These are phyloP conservation scores for Oophaga sylvatica DNA, from an alignment of 2,797 vertebrate species.

Conservation along the genomic window DNA sequence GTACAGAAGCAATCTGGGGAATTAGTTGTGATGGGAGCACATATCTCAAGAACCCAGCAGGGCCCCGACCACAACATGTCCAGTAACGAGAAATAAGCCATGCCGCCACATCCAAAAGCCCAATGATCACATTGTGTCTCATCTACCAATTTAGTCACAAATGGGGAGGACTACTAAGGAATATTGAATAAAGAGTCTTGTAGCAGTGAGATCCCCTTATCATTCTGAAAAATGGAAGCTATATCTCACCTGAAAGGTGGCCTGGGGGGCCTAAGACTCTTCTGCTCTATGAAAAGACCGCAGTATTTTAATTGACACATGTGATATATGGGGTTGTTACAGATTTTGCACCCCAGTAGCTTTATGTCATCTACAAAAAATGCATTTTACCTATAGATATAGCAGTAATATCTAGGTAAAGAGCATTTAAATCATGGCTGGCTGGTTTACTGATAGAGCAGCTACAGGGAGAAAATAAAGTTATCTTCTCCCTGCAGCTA, in stretches of 20 bases:
- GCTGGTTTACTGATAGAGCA: no score
- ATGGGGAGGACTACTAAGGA: not conserved
- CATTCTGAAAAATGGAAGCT: not conserved
- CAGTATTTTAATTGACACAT: no score
- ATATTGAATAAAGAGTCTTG: not conserved
- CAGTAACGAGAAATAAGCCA: constrained; percentile 35
- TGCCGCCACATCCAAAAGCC: constrained; percentile 6
- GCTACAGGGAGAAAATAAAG: no score
- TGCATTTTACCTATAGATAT: no score
- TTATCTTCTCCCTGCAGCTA: no score
- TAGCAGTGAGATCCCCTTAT: not conserved
- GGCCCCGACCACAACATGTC: constrained; percentile 3
- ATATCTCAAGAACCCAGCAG: constrained; percentile 22
- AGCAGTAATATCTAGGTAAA: no score
- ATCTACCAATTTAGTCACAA: not conserved
- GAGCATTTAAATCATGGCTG: no score
- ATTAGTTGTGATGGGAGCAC: constrained; percentile 40
- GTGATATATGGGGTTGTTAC: no score
- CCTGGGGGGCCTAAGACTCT: no score
- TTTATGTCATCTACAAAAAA: no score
- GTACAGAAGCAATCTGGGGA: constrained; percentile 25
- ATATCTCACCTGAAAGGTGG: not conserved
- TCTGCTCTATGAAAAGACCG: no score
- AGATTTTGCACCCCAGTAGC: no score
- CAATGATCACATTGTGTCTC: constrained; percentile 11